Base-by-base conservation (phyloP, 2,113 vertebrate species). In the Dipodomys merriami region DNA sequence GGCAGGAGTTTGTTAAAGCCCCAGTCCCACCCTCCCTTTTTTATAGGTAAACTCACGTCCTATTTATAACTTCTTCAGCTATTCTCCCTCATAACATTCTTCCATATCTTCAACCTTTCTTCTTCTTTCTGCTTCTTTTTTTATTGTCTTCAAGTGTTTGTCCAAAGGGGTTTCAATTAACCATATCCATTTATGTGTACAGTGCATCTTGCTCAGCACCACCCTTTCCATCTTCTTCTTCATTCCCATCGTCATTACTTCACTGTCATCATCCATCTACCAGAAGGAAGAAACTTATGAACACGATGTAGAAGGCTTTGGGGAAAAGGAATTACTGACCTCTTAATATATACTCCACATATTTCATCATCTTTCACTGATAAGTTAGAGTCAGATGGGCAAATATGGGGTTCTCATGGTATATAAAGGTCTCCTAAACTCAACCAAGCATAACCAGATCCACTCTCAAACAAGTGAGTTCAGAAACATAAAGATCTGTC, bases 321-420 rank as follows among this genome's bases (percentile, higher is more conserved):
- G 49, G 74, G 74, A 83, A 90, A 86, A 22, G 30, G 13, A 82
- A 4, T 74, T 68, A 57, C 53, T 57, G 53, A 64, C 39, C 4
- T 53, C 0, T 13, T 57, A 65, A 18, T 2, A 2, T 88, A 73
- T 72, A 49, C 4, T 39, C 46, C 10, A 73, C 15, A n/a, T 53
- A 84, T 81, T n/a, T 30, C 1, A 3, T 44, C n/a, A 6, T 27
- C 39, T 77, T 89, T 92, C n/a, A 7, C 29, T 73, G 46, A 60
- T 49, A 91, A 79, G 16, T n/a, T 0, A 18, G 13, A 30, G 5
- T 5, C n/a, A 69, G 67, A 4, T 1, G 71, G 35, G 11, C 60
- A 1, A 5, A 1, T 5, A 0, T 78, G 64, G 71, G 35, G 15
- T 49, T 1, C 2, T 1, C 7, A 0, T 25, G 9, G 19, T 79